Evolutionary conservation across 2,797 vertebrate genomes (phyloP).

Genomic region (Acanthurus leucopareius): DNA sequence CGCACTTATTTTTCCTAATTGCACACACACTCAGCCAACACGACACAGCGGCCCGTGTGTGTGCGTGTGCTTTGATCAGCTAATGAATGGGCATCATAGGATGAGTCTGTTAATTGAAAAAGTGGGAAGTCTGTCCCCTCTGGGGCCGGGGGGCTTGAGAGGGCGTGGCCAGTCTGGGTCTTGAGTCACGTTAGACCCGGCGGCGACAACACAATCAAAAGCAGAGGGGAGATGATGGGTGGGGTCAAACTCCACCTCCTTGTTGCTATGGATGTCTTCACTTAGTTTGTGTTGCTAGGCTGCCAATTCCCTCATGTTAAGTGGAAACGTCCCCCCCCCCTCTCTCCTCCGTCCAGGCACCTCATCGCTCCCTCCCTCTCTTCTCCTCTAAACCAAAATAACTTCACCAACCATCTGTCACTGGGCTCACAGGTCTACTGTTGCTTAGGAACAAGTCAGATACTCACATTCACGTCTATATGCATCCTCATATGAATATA

Average conservation of each 20-base stretch:
- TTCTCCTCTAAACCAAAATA: slow-evolving; percentile 86
- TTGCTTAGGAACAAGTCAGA: slow-evolving; percentile 88
- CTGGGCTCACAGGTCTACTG: slow-evolving; percentile 84
- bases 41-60: background rate
- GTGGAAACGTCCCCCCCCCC: slow-evolving; percentile 72
- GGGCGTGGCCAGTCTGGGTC: slow-evolving; percentile 20
- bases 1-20: background rate
- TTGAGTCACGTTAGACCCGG: slow-evolving; percentile 4
- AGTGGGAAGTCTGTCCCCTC: slow-evolving; percentile 19
- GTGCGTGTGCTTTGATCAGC: slow-evolving; percentile 43
- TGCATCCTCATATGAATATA: slow-evolving; percentile 66
- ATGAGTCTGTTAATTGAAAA: slow-evolving; percentile 52
- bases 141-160: background rate
- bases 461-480: slow-evolving; percentile 65
- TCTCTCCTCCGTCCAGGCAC: slow-evolving; percentile 67
- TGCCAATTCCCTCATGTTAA: slow-evolving; percentile 85
- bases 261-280: slow-evolving; percentile 87
- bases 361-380: slow-evolving; percentile 62
- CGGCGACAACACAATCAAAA: slow-evolving; percentile 28
- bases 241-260: slow-evolving; percentile 70
- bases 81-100: slow-evolving; percentile 37
- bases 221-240: slow-evolving; percentile 18
- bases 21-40: slow-evolving; percentile 2
- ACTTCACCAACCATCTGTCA: slow-evolving; percentile 89
- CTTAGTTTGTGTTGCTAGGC: slow-evolving; percentile 89